Conservation (phyloP, 2,113 vertebrate species). For the Hippoglossus stenolepis region DNA sequence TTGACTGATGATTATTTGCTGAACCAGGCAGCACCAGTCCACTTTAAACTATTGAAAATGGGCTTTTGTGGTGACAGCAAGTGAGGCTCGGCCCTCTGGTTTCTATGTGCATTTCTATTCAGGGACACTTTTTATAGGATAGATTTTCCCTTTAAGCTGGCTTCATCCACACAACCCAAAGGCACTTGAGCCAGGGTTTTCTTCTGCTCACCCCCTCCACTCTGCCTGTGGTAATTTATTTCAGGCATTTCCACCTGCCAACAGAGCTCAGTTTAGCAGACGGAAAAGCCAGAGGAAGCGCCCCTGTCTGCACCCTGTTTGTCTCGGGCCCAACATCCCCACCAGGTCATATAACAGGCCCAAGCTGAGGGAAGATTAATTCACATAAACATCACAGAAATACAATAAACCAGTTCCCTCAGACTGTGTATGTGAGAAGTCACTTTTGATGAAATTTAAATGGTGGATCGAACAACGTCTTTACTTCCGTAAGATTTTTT, state of each 20-base stretch:
- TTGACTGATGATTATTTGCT: background rate
- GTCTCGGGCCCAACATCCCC: constrained; percentile 46
- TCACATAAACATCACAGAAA: background rate
- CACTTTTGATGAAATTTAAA: background rate
- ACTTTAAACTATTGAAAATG: constrained; percentile 5
- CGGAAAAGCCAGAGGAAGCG: constrained; percentile 54
- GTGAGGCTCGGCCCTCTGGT: background rate
- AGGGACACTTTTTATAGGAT: constrained; percentile 29
- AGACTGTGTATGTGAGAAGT: background rate
- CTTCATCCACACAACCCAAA: constrained; percentile 49
- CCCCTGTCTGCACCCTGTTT: constrained; percentile 59
- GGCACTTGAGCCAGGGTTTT: constrained; percentile 45
- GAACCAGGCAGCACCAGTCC: background rate
- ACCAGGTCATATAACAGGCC: constrained; percentile 30
- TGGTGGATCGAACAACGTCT: background rate
- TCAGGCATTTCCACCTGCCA: constrained; percentile 80
- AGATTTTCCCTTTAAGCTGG: constrained; percentile 52
- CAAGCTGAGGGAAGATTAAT: constrained; percentile 3
- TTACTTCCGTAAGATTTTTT: background rate
- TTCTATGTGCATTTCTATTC: constrained; percentile 37
- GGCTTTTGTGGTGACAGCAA: background rate
- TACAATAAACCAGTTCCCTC: background rate
- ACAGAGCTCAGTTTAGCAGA: constrained; percentile 71
- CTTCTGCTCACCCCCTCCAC: constrained; percentile 34
- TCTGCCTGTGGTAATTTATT: constrained; percentile 73